Evolutionary conservation across 2,797 vertebrate species (phyloP).

Genomic region (Crax fasciolata): DNA sequence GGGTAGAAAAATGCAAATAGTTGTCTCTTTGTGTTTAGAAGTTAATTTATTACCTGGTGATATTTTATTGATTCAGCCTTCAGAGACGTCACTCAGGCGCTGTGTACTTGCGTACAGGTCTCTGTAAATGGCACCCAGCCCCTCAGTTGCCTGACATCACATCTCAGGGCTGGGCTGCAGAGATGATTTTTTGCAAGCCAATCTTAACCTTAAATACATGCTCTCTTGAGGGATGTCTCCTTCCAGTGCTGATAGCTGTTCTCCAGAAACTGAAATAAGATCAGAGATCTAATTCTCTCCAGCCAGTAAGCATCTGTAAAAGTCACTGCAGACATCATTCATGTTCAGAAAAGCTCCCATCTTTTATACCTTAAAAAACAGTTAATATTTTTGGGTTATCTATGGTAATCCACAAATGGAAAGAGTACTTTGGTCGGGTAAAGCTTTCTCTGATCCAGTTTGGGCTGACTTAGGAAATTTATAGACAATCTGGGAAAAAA

Average conservation of each 20-base stretch:
- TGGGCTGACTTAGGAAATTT: background rate
- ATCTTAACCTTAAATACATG: background rate
- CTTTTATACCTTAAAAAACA: background rate
- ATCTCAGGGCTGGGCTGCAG: background rate
- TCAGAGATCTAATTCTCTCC: background rate
- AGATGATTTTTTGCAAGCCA: background rate
- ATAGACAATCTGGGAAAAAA: background rate
- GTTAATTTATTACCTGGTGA: background rate
- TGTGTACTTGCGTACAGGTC: background rate
- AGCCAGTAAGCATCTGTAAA: background rate
- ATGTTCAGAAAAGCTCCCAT: background rate
- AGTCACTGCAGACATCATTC: background rate
- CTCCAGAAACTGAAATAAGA: background rate
- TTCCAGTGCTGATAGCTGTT: background rate
- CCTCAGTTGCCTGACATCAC: background rate
- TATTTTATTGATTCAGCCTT: background rate
- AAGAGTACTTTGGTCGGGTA: background rate
- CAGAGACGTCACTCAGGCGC: background rate
- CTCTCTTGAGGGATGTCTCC: background rate
- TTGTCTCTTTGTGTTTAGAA: background rate
- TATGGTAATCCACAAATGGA: background rate
- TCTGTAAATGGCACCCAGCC: background rate
- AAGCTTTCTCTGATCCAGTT: background rate
- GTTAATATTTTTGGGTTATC: background rate
- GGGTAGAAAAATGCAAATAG: conserved; percentile 23